Base-by-base conservation (phyloP, 2,113 vertebrate species). In the Cyanoderma ruficeps region DNA sequence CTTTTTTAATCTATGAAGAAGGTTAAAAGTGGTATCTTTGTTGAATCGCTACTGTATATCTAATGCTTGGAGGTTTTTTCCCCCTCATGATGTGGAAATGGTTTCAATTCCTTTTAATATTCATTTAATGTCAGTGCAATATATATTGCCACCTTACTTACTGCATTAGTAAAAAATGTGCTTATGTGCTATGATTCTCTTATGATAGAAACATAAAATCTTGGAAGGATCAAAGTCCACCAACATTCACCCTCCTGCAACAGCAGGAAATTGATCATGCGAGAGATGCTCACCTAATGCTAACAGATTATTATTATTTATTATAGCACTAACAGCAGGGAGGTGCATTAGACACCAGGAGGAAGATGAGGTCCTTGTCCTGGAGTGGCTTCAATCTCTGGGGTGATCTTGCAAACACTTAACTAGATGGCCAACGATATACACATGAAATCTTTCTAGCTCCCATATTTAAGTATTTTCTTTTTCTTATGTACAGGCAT, bases 201-300 rank as follows among this genome's bases (percentile, higher is more conserved):
- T 96, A 84, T 91, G 96, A 97, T 95, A 96, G 95, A 97, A 97
- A 81, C 96, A 97, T 97, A 97, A 97, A 97, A 97, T 97, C 95
- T 95, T 24, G 9, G 94, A 95, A 96, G 90, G 96, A 97, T 96
- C 95, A 97, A 97, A 97, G 96, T 96, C 96, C 97, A 97, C 95
- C 93, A 97, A 95, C 88, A 83, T 88, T 95, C 95, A 89, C 94
- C 90, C 96, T 95, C 83, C 90, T 95, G 83, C 88, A 97, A 91
- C 86, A 80, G 97, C 96, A 92, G 96, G 95, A 97, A 97, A 97
- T 97, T 97, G 97, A 97, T 97, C 95, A 78, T 82, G 85, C 4
- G 41, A 94, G 96, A 96, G 94, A 96, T 96, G 96, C 95, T 96
- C 96, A 97, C 91, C 91, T 96, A 96, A 97, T 96, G 95, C 94